Evolutionary conservation across 1,140 invertebrate species (phyloP).

Genomic region (Callitettix versicolor): DNA sequence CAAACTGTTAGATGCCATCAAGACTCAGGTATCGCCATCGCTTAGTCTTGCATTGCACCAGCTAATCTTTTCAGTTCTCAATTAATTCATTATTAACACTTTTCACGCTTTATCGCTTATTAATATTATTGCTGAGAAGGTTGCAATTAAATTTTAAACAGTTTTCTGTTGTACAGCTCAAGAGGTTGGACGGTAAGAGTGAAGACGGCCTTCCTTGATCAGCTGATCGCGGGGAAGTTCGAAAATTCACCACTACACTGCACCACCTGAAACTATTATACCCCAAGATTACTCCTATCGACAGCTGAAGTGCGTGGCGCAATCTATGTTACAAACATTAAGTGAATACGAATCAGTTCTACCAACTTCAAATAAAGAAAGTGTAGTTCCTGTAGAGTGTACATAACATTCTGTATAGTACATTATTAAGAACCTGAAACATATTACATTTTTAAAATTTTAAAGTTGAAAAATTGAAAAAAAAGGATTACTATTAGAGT

Average conservation of each 20-base stretch:
- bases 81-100: conserved; percentile 1
- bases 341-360: no score
- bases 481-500: no score
- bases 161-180: conserved; percentile 38
- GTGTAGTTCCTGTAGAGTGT: no score
- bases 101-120: background rate
- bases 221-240: background rate
- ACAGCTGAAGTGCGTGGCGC: background rate
- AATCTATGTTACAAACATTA: no score
- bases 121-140: background rate
- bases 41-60: background rate
- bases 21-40: no score
- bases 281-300: conserved; percentile 10
- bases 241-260: conserved; percentile 2
- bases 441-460: no score
- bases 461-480: no score
- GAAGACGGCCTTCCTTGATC: conserved; percentile 35
- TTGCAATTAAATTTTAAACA: background rate
- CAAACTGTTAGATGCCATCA: no score
- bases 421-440: no score
- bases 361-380: no score
- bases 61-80: conserved; percentile 3
- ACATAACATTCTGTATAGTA: no score
- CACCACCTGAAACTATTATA: conserved; percentile 8
- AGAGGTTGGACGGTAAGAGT: conserved; percentile 37